Evolutionary conservation across 2,113 vertebrate genomes (phyloP).

Genomic region (Clarias gariepinus): DNA sequence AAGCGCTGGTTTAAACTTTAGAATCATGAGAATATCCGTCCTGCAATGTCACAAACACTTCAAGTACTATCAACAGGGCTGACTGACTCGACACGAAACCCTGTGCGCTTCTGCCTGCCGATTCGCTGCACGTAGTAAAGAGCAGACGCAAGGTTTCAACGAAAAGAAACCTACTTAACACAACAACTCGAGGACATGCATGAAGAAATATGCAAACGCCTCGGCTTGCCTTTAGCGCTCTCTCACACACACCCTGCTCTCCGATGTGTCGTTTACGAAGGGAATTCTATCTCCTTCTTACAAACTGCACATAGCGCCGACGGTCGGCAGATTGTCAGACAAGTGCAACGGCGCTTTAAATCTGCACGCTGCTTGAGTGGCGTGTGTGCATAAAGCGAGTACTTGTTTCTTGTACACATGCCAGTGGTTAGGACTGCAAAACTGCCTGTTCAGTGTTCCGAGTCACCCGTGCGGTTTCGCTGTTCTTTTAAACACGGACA

Average conservation of each 20-base stretch:
- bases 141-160: neutral
- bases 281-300: neutral
- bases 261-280: neutral
- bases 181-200: neutral
- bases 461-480: constrained; percentile 16
- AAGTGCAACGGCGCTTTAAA: constrained; percentile 7
- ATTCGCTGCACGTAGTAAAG: neutral
- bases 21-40: neutral
- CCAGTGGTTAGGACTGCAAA: constrained; percentile 16
- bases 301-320: neutral
- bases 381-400: neutral
- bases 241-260: neutral
- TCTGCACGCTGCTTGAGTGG: neutral
- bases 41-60: no score
- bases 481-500: constrained; percentile 1
- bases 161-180: neutral
- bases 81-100: neutral
- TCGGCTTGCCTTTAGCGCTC: neutral
- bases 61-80: neutral
- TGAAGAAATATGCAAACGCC: neutral
- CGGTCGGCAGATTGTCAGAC: neutral
- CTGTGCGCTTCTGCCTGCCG: neutral
- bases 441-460: neutral
- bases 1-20: neutral
- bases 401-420: constrained; percentile 18